These are phyloP conservation scores for Agelastica alni DNA, from an alignment of 2,888 invertebrate genomes.

Conservation along the genomic window DNA sequence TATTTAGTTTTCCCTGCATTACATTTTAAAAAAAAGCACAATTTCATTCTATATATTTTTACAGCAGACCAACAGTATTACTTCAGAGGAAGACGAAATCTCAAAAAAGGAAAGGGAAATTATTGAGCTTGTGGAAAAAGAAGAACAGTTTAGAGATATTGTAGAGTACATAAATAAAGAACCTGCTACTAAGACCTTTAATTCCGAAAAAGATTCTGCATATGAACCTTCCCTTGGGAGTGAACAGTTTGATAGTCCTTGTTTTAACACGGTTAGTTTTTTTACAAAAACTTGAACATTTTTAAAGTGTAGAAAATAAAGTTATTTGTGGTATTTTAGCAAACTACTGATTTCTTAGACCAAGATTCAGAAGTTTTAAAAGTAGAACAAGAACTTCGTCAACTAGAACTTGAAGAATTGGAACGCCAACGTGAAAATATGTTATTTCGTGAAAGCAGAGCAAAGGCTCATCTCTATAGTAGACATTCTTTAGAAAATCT, in stretches of 20 bases:
- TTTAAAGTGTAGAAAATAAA: not conserved
- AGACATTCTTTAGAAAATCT: constrained; percentile 54
- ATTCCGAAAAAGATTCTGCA: constrained; percentile 22
- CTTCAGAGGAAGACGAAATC: constrained; percentile 80
- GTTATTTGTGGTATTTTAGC: not conserved
- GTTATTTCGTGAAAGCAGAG: constrained; percentile 67
- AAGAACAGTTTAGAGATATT: constrained; percentile 64
- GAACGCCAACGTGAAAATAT: constrained; percentile 75
- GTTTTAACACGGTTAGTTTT: constrained; percentile 45
- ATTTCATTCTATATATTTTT: too few species aligned
- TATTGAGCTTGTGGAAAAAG: constrained; percentile 66
- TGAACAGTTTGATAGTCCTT: constrained; percentile 47
- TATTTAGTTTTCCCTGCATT: too few species aligned
- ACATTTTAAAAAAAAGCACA: too few species aligned
- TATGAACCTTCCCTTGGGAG: constrained; percentile 45
- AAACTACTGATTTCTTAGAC: constrained; percentile 43
- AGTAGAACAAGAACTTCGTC: constrained; percentile 77
- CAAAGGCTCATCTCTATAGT: constrained; percentile 50
- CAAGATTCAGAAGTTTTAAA: constrained; percentile 64
- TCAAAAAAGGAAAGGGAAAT: constrained; percentile 68
- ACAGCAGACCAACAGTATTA: constrained; percentile 67
- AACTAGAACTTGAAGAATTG: constrained; percentile 77
- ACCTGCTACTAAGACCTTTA: constrained; percentile 9
- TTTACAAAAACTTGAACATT: not conserved
- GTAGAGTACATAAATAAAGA: constrained; percentile 35